Base-by-base conservation (phyloP, 2,113 vertebrate genomes). In the Chaetura pelagica region DNA sequence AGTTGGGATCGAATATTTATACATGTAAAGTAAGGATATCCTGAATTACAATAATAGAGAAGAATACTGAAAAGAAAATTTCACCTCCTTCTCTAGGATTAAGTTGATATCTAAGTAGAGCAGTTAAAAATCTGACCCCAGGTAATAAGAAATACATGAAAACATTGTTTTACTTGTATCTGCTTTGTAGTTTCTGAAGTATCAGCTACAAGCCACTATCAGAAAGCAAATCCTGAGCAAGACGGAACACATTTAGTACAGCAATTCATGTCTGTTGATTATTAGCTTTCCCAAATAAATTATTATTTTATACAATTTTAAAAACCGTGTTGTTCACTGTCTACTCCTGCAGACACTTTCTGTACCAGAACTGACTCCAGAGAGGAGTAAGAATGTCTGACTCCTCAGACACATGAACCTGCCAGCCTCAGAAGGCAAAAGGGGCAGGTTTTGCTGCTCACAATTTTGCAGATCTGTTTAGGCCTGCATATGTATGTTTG, bases 261-360 rank as follows among this genome's bases (percentile, higher is more conserved):
- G 69, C 40, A 84, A 72, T 75, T 84, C 22, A 22, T 4, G 9
- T 7, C n/a, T 71, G 62, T 35, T 66, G 74, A 81, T 49, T 21
- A 72, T 81, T 68, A 72, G 48, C n/a, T 89, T 81, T 72, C 88
- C 69, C 80, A 68, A 92, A 74, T 34, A 86, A 80, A 92, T 38
- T 19, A 61, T 19, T 4, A 16, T 95, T 96, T 94, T 81, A 94
- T 92, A 49, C 75, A 90, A 94, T 94, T 96, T 94, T 93, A 92
- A 96, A 89, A 13, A 88, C 49, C 7, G 6, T 18, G 14, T n/a
- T 89, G 44, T 21, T 90, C 64, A 67, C 30, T 34, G 13, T 24
- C 18, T 86, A 40, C 67, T 76, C 42, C 63, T 73, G 87, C 75
- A 93, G 67, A 69, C 89, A 87, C 71, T 73, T 83, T 93, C 46